Conservation (phyloP, 2,113 vertebrate genomes). For the Uria aalge region DNA sequence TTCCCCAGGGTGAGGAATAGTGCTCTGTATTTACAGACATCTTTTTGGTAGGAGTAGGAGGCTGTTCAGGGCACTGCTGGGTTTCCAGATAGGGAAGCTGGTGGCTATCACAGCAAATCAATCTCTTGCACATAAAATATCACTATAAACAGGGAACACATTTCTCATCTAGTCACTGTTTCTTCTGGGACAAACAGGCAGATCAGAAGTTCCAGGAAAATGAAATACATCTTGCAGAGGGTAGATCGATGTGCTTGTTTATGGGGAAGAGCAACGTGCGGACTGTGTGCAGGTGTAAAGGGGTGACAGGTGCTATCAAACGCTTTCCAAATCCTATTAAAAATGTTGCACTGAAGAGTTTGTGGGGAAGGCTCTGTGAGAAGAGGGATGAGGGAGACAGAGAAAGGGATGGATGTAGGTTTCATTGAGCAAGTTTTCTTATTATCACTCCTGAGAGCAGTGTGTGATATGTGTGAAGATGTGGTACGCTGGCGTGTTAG, state of each 20-base stretch:
- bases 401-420: background rate
- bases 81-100: background rate
- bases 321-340: background rate
- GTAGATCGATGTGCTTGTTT: background rate
- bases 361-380: background rate
- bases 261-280: background rate
- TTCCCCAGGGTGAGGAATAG: background rate
- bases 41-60: background rate
- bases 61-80: background rate
- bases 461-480: background rate
- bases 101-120: background rate
- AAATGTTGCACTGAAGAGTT: background rate
- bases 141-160: background rate
- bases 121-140: slow-evolving; percentile 5
- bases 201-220: background rate
- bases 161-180: slow-evolving; percentile 3
- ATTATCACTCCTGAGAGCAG: background rate
- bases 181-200: background rate
- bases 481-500: background rate
- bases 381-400: background rate
- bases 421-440: background rate
- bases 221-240: background rate
- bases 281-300: background rate
- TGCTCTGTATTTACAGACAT: background rate
- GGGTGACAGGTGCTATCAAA: background rate